These are phyloP conservation scores for Beroe ovata DNA, from an alignment of 37 sponge, comb jelly and placozoan genomes.

Conservation along the genomic window DNA sequence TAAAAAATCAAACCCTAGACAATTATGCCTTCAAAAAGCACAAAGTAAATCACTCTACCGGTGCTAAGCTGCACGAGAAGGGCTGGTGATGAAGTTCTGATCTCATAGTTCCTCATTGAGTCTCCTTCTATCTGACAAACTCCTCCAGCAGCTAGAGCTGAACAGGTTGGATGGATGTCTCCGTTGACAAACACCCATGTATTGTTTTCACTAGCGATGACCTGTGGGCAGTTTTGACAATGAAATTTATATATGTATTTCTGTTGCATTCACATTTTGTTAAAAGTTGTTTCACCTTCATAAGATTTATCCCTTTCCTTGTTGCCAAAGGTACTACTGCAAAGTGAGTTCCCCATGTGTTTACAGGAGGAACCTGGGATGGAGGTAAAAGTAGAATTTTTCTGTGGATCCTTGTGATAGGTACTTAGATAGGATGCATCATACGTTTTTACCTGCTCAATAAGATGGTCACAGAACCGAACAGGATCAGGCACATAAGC, in stretches of 20 bases:
- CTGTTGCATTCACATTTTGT: no score
- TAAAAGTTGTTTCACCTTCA: no score
- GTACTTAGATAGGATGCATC: constrained; percentile 25
- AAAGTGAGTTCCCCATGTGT: constrained; percentile 66
- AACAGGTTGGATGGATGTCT: background rate
- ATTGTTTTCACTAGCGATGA: constrained; percentile 21
- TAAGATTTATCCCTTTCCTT: constrained; percentile 4
- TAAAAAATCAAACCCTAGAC: no score
- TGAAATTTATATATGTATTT: no score
- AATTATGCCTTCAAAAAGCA: no score
- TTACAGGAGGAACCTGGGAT: constrained; percentile 41
- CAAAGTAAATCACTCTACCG: no score
- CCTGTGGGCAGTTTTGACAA: constrained; percentile 36
- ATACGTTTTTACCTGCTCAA: constrained; percentile 69
- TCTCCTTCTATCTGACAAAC: background rate
- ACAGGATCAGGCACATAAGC: constrained; percentile 44
- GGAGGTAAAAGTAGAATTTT: no score
- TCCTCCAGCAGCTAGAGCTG: background rate
- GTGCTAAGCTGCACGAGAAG: constrained; percentile 47
- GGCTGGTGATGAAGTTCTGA: constrained; percentile 44
- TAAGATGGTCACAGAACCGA: constrained; percentile 65
- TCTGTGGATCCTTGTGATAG: no score
- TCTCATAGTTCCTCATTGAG: background rate
- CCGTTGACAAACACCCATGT: constrained; percentile 53
- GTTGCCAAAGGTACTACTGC: constrained; percentile 57